Conservation (phyloP, 2,888 invertebrate species). For the Branchinecta sandiegonensis region DNA sequence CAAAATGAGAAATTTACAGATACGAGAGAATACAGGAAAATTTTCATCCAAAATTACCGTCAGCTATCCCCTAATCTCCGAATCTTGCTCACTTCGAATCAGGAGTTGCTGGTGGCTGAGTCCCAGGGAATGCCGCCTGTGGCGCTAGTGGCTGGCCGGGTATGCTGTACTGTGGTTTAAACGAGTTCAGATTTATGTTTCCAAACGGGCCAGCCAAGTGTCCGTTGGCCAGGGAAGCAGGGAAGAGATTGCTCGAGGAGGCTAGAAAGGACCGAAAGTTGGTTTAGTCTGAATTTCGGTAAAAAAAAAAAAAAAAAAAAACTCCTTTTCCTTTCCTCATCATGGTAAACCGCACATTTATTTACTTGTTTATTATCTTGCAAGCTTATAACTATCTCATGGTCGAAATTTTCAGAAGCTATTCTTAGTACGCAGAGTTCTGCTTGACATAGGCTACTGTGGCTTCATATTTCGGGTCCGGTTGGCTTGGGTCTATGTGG, state of each 20-base stretch:
- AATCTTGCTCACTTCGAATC: background rate
- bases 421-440: too few species aligned
- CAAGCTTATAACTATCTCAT: conserved; percentile 26
- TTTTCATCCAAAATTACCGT: too few species aligned
- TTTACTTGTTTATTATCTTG: conserved; percentile 20
- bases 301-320: too few species aligned
- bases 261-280: background rate
- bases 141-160: conserved; percentile 41
- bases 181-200: conserved; percentile 71
- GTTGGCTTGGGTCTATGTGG: too few species aligned
- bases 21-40: too few species aligned
- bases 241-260: conserved; percentile 59
- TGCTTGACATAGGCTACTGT: too few species aligned
- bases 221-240: conserved; percentile 59
- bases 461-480: too few species aligned
- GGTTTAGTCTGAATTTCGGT: background rate
- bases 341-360: too few species aligned
- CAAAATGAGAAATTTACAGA: too few species aligned
- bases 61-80: too few species aligned
- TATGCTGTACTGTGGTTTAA: conserved; percentile 72
- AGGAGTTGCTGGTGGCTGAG: conserved; percentile 27
- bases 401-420: conserved; percentile 18
- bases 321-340: too few species aligned
- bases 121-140: conserved; percentile 30
- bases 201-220: conserved; percentile 51